These are phyloP conservation scores for Engraulis encrasicolus DNA, from an alignment of 2,113 vertebrate species.

Conservation along the genomic window DNA sequence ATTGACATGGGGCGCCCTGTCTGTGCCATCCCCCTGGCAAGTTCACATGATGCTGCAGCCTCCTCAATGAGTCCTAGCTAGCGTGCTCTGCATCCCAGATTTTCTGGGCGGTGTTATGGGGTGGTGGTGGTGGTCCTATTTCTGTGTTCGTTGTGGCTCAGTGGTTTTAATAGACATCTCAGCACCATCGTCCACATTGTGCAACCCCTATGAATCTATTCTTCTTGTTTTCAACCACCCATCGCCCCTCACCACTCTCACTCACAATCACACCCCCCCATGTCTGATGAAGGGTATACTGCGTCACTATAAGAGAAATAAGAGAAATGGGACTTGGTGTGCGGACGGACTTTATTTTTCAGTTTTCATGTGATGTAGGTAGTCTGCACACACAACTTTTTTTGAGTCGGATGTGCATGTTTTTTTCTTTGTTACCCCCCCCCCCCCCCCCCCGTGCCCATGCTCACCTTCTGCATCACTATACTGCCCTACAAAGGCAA, in stretches of 20 bases:
- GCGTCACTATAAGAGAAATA: no score
- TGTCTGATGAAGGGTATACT: no score
- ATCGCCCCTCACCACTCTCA: constrained; percentile 23
- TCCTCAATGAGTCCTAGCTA: background rate
- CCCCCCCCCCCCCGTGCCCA: background rate
- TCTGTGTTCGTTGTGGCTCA: background rate
- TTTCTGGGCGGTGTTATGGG: background rate
- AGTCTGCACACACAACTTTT: background rate
- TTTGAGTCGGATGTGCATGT: no score
- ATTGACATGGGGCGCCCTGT: background rate
- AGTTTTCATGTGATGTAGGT: no score
- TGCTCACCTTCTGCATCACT: background rate
- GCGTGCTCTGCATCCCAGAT: background rate
- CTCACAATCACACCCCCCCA: constrained; percentile 13
- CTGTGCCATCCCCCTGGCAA: background rate
- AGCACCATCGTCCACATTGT: background rate
- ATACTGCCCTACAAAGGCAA: no score
- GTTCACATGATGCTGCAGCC: background rate
- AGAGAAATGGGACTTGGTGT: no score
- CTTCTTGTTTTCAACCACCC: background rate
- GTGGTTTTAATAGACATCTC: constrained; percentile 10
- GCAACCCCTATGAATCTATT: background rate
- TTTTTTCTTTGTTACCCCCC: no score
- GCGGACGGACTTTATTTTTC: no score
- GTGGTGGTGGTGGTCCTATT: no score